Evolutionary conservation across 2,797 vertebrate genomes (phyloP).

Genomic region (Prunella strophiata): DNA sequence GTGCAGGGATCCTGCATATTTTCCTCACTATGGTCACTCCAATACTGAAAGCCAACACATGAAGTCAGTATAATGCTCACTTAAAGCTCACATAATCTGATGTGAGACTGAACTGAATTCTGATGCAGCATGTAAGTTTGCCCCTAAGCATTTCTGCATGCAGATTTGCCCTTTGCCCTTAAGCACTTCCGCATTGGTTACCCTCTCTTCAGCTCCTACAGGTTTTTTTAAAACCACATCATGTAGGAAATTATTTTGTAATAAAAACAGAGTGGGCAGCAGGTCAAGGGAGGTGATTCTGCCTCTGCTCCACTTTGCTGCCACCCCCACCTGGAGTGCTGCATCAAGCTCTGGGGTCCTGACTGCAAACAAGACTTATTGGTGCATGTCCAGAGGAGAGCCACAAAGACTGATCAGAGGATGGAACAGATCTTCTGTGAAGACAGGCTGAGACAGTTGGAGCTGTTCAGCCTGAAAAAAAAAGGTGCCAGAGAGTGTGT

Average conservation of each 20-base stretch:
- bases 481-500: rapidly evolving
- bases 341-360: neutral
- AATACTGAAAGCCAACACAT: neutral
- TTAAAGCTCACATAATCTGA: neutral
- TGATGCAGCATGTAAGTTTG: neutral
- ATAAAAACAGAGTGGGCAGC: rapidly evolving
- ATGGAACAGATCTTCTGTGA: rapidly evolving
- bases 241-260: neutral
- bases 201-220: neutral
- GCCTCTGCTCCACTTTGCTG: rapidly evolving
- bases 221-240: neutral
- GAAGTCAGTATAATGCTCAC: neutral
- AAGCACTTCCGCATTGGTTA: neutral
- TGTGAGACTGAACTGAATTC: neutral
- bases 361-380: neutral
- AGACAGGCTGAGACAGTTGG: neutral
- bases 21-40: neutral
- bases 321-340: neutral
- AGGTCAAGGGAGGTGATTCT: neutral
- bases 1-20: neutral
- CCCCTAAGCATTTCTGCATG: neutral
- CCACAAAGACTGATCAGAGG: neutral
- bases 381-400: rapidly evolving
- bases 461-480: neutral
- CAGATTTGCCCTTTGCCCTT: neutral